Percentiles rank a stretch among this genome's conserved stretches.
Conservation (phyloP, 2,888 invertebrate genomes). For the Drosophila hamatofila region DNA sequence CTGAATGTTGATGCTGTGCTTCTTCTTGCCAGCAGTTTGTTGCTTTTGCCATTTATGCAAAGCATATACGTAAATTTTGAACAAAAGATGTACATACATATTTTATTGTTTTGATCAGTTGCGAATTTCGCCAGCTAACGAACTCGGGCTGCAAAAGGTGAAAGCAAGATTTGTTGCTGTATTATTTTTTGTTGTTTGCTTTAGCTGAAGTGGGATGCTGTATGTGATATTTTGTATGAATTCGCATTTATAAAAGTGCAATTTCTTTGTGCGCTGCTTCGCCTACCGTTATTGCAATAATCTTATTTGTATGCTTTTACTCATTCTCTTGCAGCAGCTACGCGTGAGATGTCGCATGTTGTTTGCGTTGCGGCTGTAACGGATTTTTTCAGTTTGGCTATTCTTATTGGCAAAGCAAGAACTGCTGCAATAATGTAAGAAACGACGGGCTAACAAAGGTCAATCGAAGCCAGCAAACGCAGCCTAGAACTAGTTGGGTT, state of each 20-base stretch:
- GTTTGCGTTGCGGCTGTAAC: constrained; percentile 43
- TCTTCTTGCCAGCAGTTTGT: constrained; percentile 59
- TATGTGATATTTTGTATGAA: constrained; percentile 36
- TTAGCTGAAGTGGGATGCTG: constrained; percentile 36
- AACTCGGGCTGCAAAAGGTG: constrained; percentile 69
- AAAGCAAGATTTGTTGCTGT: constrained; percentile 63
- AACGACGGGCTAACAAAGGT: constrained; percentile 62
- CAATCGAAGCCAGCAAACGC: constrained; percentile 62
- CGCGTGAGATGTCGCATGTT: constrained; percentile 64
- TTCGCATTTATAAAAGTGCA: constrained; percentile 51
- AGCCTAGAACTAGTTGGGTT: constrained; percentile 78
- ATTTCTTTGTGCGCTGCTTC: constrained; percentile 47
- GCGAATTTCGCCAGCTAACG: constrained; percentile 60
- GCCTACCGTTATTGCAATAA: constrained; percentile 61
- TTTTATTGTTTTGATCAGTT: constrained; percentile 64
- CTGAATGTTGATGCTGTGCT: constrained; percentile 58
- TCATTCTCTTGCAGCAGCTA: constrained; percentile 58
- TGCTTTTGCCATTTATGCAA: constrained; percentile 79
- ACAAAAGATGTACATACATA: constrained; percentile 70
- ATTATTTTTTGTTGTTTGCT: constrained; percentile 22
- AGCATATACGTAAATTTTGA: constrained; percentile 62
- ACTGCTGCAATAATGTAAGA: constrained; percentile 73
- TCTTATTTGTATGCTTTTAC: constrained; percentile 17
- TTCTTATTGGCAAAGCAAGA: constrained; percentile 45
- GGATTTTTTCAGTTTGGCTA: constrained; percentile 52